Evolutionary conservation across 2,888 invertebrate species (phyloP), one percentile per base, ranked within the genome.

Genomic region (Apomyelois bistriatella): DNA sequence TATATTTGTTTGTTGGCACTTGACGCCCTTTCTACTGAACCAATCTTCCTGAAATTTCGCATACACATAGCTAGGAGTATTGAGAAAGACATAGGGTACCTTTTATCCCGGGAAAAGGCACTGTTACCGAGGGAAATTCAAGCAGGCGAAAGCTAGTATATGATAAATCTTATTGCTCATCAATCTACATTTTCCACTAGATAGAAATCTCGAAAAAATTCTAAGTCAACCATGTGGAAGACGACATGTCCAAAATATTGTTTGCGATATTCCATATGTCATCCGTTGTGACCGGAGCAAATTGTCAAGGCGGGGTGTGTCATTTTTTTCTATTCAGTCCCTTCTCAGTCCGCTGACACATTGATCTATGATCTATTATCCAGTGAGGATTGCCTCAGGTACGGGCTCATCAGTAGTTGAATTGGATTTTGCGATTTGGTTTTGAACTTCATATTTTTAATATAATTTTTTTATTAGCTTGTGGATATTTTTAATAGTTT

Each of bases 311-410:
- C 75, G 72, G 70, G 62, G 65, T 65, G 53, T 66, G 66, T 68
- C 66, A 70, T 68, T 68, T 75, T 79, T 77, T 74, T 55, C 60
- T 56, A 64, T 66, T 66, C 65, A 64, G 63, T 65, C 76, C 79
- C 75, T 71, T 64, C 76, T 80, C 80, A 73, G 59, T 48, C 49
- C 61, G 76, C 70, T 82, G 82, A 80, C 82, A 74, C 67, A 72
- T 80, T 82, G 82, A 83, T 76, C 76, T 74, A 77, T 77, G 76
- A 75, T 76, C 71, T 72, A 69, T 73, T 40, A 72, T 70, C 66
- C 63, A 62, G 65, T 16, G 46, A 46, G 32, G 46, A 46, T 61
- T 55, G 57, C 54, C 55, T 61, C 66, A 69, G 67, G 70, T 70
- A 65, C 58, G 54, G 42, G 15, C 40, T 57, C 51, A 32, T 56